A percentile compares a stretch with the other conserved stretches of the same genome.
phyloP scores from a whole-genome alignment of 2,888 invertebrate genomes.

The Polydrusus pterygomalis region DNA sequence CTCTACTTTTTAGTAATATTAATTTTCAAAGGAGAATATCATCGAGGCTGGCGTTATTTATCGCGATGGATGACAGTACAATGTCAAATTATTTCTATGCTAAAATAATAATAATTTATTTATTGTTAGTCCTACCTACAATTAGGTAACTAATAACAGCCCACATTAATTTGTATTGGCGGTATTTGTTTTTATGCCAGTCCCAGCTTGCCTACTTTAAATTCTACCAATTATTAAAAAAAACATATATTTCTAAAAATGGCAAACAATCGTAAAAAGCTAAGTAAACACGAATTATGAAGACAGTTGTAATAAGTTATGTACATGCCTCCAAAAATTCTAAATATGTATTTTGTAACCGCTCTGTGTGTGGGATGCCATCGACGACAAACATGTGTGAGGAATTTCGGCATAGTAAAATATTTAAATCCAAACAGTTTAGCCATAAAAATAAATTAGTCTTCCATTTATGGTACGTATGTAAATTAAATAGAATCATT shows the following conservation, averaged over 20 bases:
- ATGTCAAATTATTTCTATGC: too few species aligned
- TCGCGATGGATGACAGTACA: too few species aligned
- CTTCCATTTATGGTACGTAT: constrained; percentile 16
- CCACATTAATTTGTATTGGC: too few species aligned
- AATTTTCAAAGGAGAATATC: too few species aligned
- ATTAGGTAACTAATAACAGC: too few species aligned
- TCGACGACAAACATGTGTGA: constrained; percentile 11
- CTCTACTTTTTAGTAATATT: too few species aligned
- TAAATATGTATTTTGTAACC: constrained; percentile 6
- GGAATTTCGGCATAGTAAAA: constrained; percentile 21
- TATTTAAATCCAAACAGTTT: constrained; percentile 16
- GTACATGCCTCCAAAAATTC: background rate
- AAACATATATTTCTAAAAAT: background rate
- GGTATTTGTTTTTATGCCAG: too few species aligned
- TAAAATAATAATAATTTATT: too few species aligned
- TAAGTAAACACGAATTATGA: constrained; percentile 14
- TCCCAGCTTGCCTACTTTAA: too few species aligned
- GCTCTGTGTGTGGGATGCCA: background rate
- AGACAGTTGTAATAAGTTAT: constrained; percentile 5
- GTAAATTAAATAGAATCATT: constrained; percentile 16
- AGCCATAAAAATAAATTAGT: constrained; percentile 10
- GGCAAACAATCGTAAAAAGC: constrained; percentile 4
- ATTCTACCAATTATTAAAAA: background rate
- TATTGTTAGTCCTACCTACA: too few species aligned
- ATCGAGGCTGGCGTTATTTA: too few species aligned